Percentiles rank a stretch among this genome's conserved stretches.
Conservation (phyloP, 1,140 invertebrate genomes). For the Brachionus rotundiformis region DNA sequence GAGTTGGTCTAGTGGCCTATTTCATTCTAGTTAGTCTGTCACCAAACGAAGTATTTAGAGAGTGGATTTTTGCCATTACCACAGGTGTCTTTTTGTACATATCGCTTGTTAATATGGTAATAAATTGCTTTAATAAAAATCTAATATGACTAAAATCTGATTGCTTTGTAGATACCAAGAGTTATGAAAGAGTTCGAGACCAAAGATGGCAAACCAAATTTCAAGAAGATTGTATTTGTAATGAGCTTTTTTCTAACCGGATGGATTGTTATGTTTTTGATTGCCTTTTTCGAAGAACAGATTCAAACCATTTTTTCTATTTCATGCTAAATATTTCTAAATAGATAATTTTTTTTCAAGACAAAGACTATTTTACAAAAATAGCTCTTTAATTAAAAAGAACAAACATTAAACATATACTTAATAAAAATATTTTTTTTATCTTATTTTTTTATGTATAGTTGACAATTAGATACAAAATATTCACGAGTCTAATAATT, state of each 20-base stretch:
- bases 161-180: not conserved
- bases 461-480: no score
- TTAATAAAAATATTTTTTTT: no score
- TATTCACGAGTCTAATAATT: no score
- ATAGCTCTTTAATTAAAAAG: no score
- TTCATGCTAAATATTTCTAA: slow-evolving; percentile 6
- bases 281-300: slow-evolving; percentile 41
- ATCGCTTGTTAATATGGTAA: slow-evolving; percentile 44
- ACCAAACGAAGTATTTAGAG: not conserved
- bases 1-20: not conserved
- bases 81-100: slow-evolving; percentile 46
- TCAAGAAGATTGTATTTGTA: not conserved
- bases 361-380: no score
- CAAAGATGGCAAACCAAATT: slow-evolving; percentile 21
- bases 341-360: no score
- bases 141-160: not conserved
- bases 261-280: slow-evolving; percentile 37
- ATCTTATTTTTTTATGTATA: no score
- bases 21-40: not conserved
- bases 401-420: no score
- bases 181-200: not conserved
- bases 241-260: slow-evolving; percentile 1
- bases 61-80: slow-evolving; percentile 49
- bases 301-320: slow-evolving; percentile 19
- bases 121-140: not conserved